Evolutionary conservation across 2,888 invertebrate species (phyloP), one percentile per base, ranked within the genome.

Genomic region (Aradus depressus): DNA sequence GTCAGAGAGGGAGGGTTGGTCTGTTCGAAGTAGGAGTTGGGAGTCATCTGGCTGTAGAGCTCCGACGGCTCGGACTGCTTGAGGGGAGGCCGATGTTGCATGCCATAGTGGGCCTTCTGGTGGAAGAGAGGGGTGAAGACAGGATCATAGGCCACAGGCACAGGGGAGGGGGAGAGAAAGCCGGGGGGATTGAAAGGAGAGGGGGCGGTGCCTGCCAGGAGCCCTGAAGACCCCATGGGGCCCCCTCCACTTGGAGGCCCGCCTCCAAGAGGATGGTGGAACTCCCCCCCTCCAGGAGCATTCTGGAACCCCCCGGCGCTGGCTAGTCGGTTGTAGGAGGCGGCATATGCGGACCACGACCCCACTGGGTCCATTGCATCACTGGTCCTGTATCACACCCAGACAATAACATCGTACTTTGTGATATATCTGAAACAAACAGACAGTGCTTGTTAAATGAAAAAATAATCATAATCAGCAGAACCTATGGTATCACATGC

Each of bases 111-210:
- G 37, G 68, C 65, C 61, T 83, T 83, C 10, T 81, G 75, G 67
- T 86, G 86, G 69, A 87, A 86, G 57, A 87, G 69, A 56, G 87
- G 86, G 59, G 83, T 80, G 66, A 88, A 87, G 52, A 87, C 84
- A 60, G 81, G 76, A 67, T 87, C 87, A 68, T 87, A 88, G 32
- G 52, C 51, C 12, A 58, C 56, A 6, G 58, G 50, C 12, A 56
- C 52, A 2, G 59, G 56, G n/a, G n/a, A n/a, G 3, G 54, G 56
- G 1, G 60, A 58, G 6, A 59, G 42, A 35, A 59, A 59, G 14
- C 76, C 59, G 78, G 77, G 68, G 77, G 67, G 56, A 62, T 65
- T 48, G 72, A 74, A 61, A 73, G 76, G 55, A 75, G 75, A 47
- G 75, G 76, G 60, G 75, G 76, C 34, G 75, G 76, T 53, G 79